These are phyloP conservation scores for Pandemis cinnamomeana DNA, from an alignment of 2,888 invertebrate genomes.

Conservation along the genomic window DNA sequence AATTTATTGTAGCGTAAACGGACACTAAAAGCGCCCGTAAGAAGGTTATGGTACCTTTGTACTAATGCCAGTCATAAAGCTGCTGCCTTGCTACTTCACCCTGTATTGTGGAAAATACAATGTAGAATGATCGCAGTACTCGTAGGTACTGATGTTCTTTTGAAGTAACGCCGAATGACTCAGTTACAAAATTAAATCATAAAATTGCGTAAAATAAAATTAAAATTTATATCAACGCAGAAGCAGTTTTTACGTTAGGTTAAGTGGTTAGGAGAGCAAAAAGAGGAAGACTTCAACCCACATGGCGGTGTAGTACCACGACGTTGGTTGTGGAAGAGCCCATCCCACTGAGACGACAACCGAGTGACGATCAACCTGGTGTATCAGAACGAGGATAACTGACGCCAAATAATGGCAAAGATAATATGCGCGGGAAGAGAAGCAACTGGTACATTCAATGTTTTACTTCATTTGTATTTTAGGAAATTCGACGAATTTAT, in stretches of 20 bases:
- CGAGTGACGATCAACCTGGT: no score
- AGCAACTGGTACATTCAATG: background rate
- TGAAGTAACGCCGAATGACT: background rate
- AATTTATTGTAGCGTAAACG: slow-evolving; percentile 34
- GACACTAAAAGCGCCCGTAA: slow-evolving; percentile 25
- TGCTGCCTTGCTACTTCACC: background rate
- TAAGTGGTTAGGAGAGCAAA: no score
- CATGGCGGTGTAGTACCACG: no score
- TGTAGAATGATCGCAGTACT: slow-evolving; percentile 1
- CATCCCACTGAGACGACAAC: no score
- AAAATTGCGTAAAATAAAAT: no score
- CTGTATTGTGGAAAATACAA: slow-evolving; percentile 17
- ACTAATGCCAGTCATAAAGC: slow-evolving; percentile 32
- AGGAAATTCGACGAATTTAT: background rate
- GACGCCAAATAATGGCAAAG: no score
- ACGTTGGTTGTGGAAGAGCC: no score
- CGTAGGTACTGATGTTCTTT: background rate
- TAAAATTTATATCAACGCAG: no score
- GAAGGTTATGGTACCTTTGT: slow-evolving; percentile 26
- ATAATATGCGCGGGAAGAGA: no score
- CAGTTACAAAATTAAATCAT: background rate
- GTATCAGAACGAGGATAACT: no score
- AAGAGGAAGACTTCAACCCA: no score
- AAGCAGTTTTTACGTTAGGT: no score
- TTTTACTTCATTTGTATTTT: background rate